Base-by-base conservation (phyloP, 2,888 invertebrate genomes). In the Gastrophysa polygoni region DNA sequence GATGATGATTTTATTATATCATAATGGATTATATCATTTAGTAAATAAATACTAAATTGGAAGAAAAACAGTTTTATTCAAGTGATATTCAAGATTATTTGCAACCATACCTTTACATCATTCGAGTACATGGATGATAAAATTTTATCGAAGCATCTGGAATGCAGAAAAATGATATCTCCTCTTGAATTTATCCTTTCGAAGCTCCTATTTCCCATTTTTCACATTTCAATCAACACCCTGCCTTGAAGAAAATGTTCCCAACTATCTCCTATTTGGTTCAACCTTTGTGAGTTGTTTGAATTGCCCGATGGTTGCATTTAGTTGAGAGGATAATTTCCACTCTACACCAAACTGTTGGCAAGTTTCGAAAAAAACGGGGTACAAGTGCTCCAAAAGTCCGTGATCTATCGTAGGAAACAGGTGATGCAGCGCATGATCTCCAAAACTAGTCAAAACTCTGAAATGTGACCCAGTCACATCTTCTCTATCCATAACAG, bases 391-490 rank as follows among this genome's bases (percentile, higher is more conserved):
- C 5, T 86, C 85, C 16, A 94, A 79, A 57, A 88, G 86, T 0
- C 88, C 89, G 73, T 94, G 93, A 77, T 94, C 94, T 43, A 94
- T 73, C 0, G 92, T 91, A 0, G 94, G 94, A 72, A 94, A 90
- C 24, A 94, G 82, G 79, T 95, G 94, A 78, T 95, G 94, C 1
- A 94, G 82, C 0, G 85, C 85, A 76, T 95, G 94, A 63, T 91
- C 89, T 0, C 94, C 94, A 71, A 92, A 94, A 64, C 88, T 85
- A 0, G 91, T 90, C 51, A 93, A 77, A 0, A 87, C 87, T 67
- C 91, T 80, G 74, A 91, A 89, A 67, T 88, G 86, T 38, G 87
- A 88, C 16, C 88, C 86, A 20, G 87, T 87, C 56, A 89, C 83
- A 66, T 92, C 89, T 11, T 84, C 82, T 61, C 92, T 85, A 75